Percentiles rank a stretch among this genome's conserved stretches.
phyloP scores from a whole-genome alignment of 1,140 invertebrate species.

The Trypoxylus dichotomus region DNA sequence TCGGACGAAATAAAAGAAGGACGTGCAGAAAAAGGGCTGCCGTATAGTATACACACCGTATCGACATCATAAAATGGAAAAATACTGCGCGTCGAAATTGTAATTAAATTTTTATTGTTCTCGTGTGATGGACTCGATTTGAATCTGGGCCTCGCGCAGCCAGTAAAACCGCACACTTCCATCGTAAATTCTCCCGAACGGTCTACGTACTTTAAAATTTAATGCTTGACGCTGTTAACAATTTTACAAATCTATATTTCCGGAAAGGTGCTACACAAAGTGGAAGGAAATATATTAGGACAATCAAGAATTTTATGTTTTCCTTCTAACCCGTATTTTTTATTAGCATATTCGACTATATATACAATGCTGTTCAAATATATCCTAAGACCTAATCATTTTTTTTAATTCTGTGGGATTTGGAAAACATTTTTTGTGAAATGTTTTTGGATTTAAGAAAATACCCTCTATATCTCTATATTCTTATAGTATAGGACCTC shows the following conservation, averaged over 20 bases:
- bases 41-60: not conserved
- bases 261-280: too few species aligned
- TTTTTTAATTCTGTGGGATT: too few species aligned
- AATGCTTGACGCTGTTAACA: not conserved
- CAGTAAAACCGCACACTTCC: not conserved
- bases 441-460: too few species aligned
- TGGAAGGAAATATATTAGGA: too few species aligned
- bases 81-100: conserved; percentile 1
- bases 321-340: too few species aligned
- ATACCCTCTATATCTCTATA: too few species aligned
- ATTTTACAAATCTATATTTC: not conserved
- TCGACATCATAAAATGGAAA: conserved; percentile 2
- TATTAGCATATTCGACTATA: too few species aligned
- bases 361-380: too few species aligned
- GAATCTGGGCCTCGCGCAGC: not conserved
- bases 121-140: not conserved
- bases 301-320: too few species aligned
- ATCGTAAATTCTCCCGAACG: not conserved
- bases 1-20: not conserved
- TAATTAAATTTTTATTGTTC: conserved; percentile 22
- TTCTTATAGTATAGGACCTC: too few species aligned
- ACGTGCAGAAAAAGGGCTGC: not conserved
- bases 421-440: too few species aligned
- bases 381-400: too few species aligned
- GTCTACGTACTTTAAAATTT: not conserved